Base-by-base conservation (phyloP, 2,888 invertebrate genomes). In the Salpingus planirostris region DNA sequence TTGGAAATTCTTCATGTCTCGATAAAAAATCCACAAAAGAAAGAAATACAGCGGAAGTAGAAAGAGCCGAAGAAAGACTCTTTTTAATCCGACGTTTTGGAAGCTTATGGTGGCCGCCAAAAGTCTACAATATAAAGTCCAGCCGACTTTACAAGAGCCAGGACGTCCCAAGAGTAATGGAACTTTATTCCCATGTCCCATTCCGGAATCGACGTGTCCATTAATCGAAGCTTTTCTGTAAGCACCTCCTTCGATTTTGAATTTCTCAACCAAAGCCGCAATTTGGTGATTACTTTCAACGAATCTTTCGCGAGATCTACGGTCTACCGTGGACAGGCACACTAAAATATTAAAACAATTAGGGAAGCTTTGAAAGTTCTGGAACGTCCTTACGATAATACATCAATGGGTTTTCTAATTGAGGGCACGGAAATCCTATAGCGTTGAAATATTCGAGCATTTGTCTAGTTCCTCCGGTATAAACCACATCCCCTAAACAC, bases 341-440 rank as follows among this genome's bases (percentile, higher is more conserved):
- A 86, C 84, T 84, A 57, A 23, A 23, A 23, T 11, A 11, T 23
- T 18, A n/a, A n/a, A n/a, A n/a, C n/a, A n/a, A n/a, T n/a, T n/a
- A n/a, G n/a, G n/a, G n/a, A n/a, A n/a, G n/a, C n/a, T n/a, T n/a
- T n/a, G 18, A 18, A 18, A 18, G 5, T 18, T 18, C 18, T 6
- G 18, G 18, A 5, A 21, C 8, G 18, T 33, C 75, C 87, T 78
- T 67, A 91, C 91, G 69, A 59, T 95, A 97, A 64, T 93, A 96
- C 86, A 95, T 95, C n/a, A 96, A 70, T 0, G 96, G 96, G 64
- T 97, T 97, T 59, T 96, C 96, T 27, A 93, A 68, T 57, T 92
- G 89, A 0, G 96, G 96, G 62, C 96, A 97, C 0, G 95, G 93
- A 60, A 93, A 95, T 2, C 96, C 96, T 46, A 96, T 90, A 42